phyloP scores from a whole-genome alignment of 92 coral and sea anemone species.

The Heliopora coerulea region DNA sequence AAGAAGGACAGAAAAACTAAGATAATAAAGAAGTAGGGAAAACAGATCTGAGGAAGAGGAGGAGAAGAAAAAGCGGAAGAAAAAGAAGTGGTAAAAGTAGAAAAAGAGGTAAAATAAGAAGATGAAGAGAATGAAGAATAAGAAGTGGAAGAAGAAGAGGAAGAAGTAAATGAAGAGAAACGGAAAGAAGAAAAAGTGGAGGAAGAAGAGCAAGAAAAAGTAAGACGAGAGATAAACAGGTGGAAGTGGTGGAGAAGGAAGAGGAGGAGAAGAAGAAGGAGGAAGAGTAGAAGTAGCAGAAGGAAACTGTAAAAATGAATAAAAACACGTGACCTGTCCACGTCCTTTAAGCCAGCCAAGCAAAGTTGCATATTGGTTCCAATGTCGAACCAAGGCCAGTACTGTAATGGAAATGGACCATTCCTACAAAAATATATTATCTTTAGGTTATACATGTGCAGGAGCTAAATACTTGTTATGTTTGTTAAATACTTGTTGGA shows the following conservation, averaged over 20 bases:
- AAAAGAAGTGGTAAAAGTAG: no score
- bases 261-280: background rate
- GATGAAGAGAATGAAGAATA: background rate
- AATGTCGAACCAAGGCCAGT: slow-evolving; percentile 88
- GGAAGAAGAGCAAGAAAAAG: no score
- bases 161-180: background rate
- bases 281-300: background rate
- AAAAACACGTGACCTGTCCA: slow-evolving; percentile 73
- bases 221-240: background rate
- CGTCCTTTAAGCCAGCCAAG: slow-evolving; percentile 86
- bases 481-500: no score
- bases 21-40: background rate
- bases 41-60: no score
- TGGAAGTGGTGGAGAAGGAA: background rate
- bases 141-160: background rate
- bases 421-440: slow-evolving; percentile 47
- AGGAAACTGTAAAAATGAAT: background rate
- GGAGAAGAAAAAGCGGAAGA: no score
- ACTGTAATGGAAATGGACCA: slow-evolving; percentile 92
- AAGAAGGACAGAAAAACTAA: no score
- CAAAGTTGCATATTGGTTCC: slow-evolving; percentile 89
- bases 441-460: no score
- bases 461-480: no score
- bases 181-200: background rate
- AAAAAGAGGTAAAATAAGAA: no score